phyloP scores from a whole-genome alignment of 2,888 invertebrate genomes.

The Pyralis farinalis region DNA sequence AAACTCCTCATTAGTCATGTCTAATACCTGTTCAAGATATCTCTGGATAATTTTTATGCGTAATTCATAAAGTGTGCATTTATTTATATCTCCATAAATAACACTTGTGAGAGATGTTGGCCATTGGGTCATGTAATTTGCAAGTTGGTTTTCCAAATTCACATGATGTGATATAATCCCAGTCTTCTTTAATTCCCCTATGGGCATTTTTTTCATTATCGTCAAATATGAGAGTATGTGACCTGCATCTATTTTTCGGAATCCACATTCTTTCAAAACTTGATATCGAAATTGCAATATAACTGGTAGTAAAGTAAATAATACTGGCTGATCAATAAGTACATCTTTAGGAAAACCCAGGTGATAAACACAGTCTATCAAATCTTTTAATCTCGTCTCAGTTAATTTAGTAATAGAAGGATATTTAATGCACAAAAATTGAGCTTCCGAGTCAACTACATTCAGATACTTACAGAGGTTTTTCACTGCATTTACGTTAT shows the following conservation, averaged over 20 bases:
- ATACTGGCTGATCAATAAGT: slow-evolving; percentile 45
- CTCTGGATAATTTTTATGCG: slow-evolving; percentile 66
- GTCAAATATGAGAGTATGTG: slow-evolving; percentile 47
- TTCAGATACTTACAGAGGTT: slow-evolving; percentile 48
- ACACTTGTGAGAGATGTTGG: slow-evolving; percentile 68
- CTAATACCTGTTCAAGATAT: slow-evolving; percentile 63
- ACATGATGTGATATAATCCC: slow-evolving; percentile 36
- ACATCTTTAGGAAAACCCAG: slow-evolving; percentile 46
- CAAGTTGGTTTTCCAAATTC: slow-evolving; percentile 66
- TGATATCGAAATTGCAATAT: slow-evolving; percentile 56
- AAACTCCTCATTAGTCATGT: slow-evolving; percentile 59
- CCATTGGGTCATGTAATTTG: slow-evolving; percentile 68
- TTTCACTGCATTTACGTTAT: slow-evolving; percentile 14
- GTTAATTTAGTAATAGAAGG: slow-evolving; percentile 51
- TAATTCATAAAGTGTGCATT: slow-evolving; percentile 44
- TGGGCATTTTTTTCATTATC: slow-evolving; percentile 49
- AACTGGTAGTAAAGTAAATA: slow-evolving; percentile 57
- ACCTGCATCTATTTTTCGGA: slow-evolving; percentile 36
- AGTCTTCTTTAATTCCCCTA: slow-evolving; percentile 47
- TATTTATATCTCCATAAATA: slow-evolving; percentile 50
- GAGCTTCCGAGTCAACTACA: slow-evolving; percentile 46
- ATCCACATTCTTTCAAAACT: slow-evolving; percentile 67
- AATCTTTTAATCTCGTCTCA: slow-evolving; percentile 32
- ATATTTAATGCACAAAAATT: slow-evolving; percentile 52
- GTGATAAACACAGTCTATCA: slow-evolving; percentile 42